Evolutionary conservation across 2,113 vertebrate genomes (phyloP).

Genomic region (Cebidichthys violaceus): DNA sequence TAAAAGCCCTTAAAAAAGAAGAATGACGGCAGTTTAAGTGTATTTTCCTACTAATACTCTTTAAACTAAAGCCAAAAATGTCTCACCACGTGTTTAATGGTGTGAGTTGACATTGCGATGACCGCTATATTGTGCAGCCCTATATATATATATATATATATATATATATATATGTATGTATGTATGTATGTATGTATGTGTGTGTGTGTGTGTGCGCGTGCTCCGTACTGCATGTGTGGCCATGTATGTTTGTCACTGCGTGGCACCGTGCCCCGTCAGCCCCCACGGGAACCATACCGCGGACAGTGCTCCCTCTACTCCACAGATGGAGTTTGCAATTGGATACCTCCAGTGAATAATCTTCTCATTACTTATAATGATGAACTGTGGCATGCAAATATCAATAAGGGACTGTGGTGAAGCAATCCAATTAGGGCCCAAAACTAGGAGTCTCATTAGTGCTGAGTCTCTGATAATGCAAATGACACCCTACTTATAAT

Average conservation of each 20-base stretch:
- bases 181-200: no score
- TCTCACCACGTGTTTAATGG: not conserved
- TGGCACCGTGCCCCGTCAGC: slow-evolving; percentile 26
- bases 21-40: not conserved
- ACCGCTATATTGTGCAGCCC: not conserved
- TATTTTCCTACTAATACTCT: not conserved
- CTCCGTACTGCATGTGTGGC: slow-evolving; percentile 5
- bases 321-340: slow-evolving; percentile 82
- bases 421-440: slow-evolving; percentile 86
- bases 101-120: not conserved
- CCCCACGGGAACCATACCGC: slow-evolving; percentile 43
- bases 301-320: slow-evolving; percentile 66
- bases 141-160: no score
- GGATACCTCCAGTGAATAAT: slow-evolving; percentile 84
- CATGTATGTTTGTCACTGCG: slow-evolving; percentile 46
- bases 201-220: no score
- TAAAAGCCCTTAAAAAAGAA: not conserved
- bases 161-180: no score
- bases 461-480: slow-evolving; percentile 84
- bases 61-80: not conserved
- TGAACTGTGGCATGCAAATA: slow-evolving; percentile 86
- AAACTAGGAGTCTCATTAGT: slow-evolving; percentile 85
- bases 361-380: slow-evolving; percentile 88
- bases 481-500: slow-evolving; percentile 80
- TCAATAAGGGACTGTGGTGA: slow-evolving; percentile 85